Evolutionary conservation across 2,888 invertebrate species (phyloP), one percentile per base, ranked within the genome.

Genomic region (Sinelater perroti): DNA sequence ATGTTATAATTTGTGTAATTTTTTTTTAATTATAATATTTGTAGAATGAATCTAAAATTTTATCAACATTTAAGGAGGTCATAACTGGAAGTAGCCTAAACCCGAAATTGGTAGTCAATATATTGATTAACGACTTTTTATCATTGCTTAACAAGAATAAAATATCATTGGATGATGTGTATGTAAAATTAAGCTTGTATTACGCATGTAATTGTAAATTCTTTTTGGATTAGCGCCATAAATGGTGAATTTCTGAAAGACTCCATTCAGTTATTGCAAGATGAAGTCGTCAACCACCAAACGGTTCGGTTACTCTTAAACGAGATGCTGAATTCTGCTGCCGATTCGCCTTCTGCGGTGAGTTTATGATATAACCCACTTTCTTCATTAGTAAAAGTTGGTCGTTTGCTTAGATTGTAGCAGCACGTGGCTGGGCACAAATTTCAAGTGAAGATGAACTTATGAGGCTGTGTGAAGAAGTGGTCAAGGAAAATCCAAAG

Each of bases 41-140:
- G 33, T 66, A 88, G 81, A 85, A 85, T 66, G 85, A 87, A 71
- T 80, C 82, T 6, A 71, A 75, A 30, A 73, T 89, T 21, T 73
- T 87, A 33, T 67, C 82, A 65, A 80, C 85, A 67, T 90, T 88
- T 73, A 71, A 79, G 64, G 72, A 80, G 50, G 79, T 87, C 10
- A 78, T 84, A 58, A 73, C 77, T 21, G 72, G 81, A 57, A 54
- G 52, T 5, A 36, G 49, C 20, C 77, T 85, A 53, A 80, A 83
- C 62, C 78, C 86, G 1, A 83, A 82, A 62, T 78, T 85, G 68
- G 78, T 89, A 1, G 85, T 87, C 0, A 88, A 90, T 74, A 79
- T 92, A 53, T 76, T 94, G 18, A 80, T 89, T 2, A 89, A 87
- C 68, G 87, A 91, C 67, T 75, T 92, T 4, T 69, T 90, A 45